Evolutionary conservation across 1,140 invertebrate genomes (phyloP).

Genomic region (Cherax destructor): DNA sequence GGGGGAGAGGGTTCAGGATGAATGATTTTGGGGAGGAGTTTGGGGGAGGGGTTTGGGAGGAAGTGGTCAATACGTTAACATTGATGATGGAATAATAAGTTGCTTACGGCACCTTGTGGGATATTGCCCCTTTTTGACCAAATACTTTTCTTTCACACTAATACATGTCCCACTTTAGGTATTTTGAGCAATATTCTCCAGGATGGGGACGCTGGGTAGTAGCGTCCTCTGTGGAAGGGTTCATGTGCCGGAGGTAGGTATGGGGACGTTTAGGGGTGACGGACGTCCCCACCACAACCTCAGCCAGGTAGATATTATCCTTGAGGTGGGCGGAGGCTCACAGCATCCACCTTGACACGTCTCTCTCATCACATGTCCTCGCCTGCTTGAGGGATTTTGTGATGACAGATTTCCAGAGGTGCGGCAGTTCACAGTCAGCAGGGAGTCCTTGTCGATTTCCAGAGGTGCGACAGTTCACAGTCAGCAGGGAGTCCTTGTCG

Average conservation of each 20-base stretch:
- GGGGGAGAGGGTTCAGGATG: neutral
- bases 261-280: neutral
- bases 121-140: neutral
- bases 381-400: neutral
- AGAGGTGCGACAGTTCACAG: neutral
- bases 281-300: neutral
- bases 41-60: neutral
- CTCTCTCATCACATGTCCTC: neutral
- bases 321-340: neutral
- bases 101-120: neutral
- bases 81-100: neutral
- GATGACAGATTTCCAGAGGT: neutral
- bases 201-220: neutral
- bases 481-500: neutral
- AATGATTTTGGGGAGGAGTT: no score
- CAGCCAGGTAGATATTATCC: conserved; percentile 1
- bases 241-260: neutral
- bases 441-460: neutral
- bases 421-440: neutral
- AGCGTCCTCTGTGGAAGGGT: neutral
- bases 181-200: neutral
- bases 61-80: neutral
- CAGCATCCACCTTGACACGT: neutral
- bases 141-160: neutral
- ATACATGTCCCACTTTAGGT: no score